Evolutionary conservation across 2,888 invertebrate species (phyloP).

Genomic region (Patella depressa): DNA sequence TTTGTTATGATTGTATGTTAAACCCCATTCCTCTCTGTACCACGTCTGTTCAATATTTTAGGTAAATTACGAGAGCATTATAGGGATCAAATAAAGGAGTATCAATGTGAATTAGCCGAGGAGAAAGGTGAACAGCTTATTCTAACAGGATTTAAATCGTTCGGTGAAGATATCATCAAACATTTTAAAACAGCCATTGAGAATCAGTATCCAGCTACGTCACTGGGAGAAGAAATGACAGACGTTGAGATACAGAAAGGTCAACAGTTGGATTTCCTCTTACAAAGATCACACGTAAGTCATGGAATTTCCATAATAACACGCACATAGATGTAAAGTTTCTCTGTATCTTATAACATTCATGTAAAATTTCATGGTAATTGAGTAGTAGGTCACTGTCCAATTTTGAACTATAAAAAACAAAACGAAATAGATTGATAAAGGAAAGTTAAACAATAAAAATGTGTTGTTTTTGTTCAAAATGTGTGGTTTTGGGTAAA

Average conservation of each 20-base stretch:
- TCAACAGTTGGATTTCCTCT: slow-evolving; percentile 49
- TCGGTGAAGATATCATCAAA: slow-evolving; percentile 39
- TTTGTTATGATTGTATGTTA: no score
- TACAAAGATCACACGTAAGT: slow-evolving; percentile 45
- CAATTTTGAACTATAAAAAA: no score
- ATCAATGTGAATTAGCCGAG: slow-evolving; percentile 31
- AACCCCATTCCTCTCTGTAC: no score
- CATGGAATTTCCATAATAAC: no score
- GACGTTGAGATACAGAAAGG: slow-evolving; percentile 32
- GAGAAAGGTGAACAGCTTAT: slow-evolving; percentile 24
- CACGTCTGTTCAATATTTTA: slow-evolving; percentile 14
- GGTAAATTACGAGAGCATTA: slow-evolving; percentile 33
- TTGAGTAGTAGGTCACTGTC: no score
- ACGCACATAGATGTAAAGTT: no score
- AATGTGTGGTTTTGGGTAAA: no score
- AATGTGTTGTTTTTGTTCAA: no score
- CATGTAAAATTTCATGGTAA: no score
- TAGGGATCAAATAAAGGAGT: slow-evolving; percentile 28
- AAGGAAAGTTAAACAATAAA: no score
- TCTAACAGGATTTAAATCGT: slow-evolving; percentile 39
- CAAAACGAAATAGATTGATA: no score
- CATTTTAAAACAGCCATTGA: slow-evolving; percentile 43
- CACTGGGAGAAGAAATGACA: slow-evolving; percentile 32
- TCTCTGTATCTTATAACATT: no score
- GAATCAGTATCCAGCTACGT: slow-evolving; percentile 42